Base-by-base conservation (phyloP, 2,113 vertebrate species). In the Hyperopisus bebe region DNA sequence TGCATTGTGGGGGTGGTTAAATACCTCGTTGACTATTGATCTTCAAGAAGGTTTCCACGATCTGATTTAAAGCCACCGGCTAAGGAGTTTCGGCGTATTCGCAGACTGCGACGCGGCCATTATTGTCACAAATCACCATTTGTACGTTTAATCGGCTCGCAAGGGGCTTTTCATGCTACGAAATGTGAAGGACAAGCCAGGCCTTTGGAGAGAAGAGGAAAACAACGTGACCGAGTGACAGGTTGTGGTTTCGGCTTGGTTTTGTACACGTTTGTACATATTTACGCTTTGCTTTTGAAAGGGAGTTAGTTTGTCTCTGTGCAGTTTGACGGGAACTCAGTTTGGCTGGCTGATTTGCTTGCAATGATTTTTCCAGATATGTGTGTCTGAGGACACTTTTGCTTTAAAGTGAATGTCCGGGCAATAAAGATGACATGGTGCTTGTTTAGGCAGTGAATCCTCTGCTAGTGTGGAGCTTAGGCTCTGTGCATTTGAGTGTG, bases 21-120 rank as follows among this genome's bases (percentile, higher is more conserved):
- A 74, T 70, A 70, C 53, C 84, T 51, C 51, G 48, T 55, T 50
- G 87, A 27, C 88, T 89, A 85, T 89, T 89, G 88, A 89, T 89
- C 80, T 89, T 74, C 51, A 80, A 51, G 48, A 51, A 90, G 88
- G 77, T 48, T 77, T 89, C 47, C 90, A 90, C 80, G 21, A 88
- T 80, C 48, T 82, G 51, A 31, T 84, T 88, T 48, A 58, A 84
- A 51, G 53, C 77, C 51, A n/a, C 88, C 27, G 48, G 9, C 47
- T 77, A 35, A 80, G 86, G n/a, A 70, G 87, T 58, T 88, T 84
- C 66, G 55, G 74, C 4, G 62, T 50, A 48, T 39, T 27, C 58
- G 15, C 85, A 58, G 89, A 89, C 35, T 86, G 51, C 39, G 24
- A 10, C 84, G 31, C 55, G 17, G 82, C 46, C 50, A 31, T 88